phyloP scores from a whole-genome alignment of 2,113 vertebrate species.

The Hepsetus odoe region DNA sequence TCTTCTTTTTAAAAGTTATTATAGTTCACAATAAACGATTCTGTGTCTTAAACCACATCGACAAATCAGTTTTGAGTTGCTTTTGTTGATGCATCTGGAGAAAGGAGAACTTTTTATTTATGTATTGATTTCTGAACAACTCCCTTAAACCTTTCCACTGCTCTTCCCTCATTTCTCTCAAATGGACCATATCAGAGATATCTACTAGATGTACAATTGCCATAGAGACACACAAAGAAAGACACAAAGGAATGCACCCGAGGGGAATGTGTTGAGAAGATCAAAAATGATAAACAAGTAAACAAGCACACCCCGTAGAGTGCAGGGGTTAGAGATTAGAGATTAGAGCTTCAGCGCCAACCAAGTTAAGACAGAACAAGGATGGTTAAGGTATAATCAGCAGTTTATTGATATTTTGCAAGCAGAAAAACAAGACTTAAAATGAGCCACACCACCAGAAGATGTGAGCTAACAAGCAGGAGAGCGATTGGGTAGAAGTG shows the following conservation, averaged over 20 bases:
- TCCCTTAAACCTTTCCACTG: not conserved
- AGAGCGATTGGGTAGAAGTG: conserved; percentile 99
- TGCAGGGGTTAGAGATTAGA: not conserved
- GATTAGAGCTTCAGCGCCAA: conserved; percentile 18
- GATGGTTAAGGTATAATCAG: conserved; percentile 65
- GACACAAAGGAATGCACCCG: not conserved
- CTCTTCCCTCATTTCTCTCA: not conserved
- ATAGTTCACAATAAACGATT: no score
- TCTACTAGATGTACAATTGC: not conserved
- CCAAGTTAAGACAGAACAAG: conserved; percentile 47
- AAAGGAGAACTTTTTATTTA: no score
- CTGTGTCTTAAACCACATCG: no score
- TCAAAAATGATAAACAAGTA: not conserved
- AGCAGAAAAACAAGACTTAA: conserved; percentile 99
- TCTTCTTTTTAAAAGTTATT: no score
- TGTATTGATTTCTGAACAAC: no score
- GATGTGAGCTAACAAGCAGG: conserved; percentile 98
- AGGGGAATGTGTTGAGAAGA: not conserved
- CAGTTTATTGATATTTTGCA: conserved; percentile 99
- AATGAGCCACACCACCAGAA: conserved; percentile 99
- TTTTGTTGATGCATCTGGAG: no score
- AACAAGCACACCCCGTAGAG: not conserved
- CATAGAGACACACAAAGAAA: not conserved
- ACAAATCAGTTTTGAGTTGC: no score
- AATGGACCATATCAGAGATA: not conserved